Evolutionary conservation across 1,140 invertebrate genomes (phyloP).

Genomic region (Leptinotarsa undecemlineata): DNA sequence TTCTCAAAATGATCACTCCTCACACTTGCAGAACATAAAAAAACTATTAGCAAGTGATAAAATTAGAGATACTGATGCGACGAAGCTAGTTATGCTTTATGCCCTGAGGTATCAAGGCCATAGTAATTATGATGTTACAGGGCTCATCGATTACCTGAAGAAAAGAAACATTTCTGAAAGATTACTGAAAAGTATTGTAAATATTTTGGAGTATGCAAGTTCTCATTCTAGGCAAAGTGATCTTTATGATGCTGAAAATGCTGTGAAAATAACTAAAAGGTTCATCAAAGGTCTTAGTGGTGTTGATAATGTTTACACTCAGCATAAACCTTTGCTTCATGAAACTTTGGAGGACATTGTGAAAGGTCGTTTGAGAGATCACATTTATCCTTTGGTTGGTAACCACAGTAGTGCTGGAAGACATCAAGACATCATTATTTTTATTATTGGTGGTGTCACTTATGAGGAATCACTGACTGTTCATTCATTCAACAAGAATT

Average conservation of each 20-base stretch:
- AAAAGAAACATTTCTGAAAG: slow-evolving; percentile 67
- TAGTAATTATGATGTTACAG: slow-evolving; percentile 80
- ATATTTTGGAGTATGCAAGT: slow-evolving; percentile 80
- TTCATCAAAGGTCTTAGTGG: slow-evolving; percentile 90
- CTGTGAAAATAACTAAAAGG: slow-evolving; percentile 89
- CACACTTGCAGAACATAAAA: slow-evolving; percentile 61
- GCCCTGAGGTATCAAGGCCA: slow-evolving; percentile 90
- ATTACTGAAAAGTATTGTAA: slow-evolving; percentile 66
- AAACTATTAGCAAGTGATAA: slow-evolving; percentile 54
- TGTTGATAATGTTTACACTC: slow-evolving; percentile 97
- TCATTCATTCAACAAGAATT: slow-evolving; percentile 78
- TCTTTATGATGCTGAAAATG: slow-evolving; percentile 83
- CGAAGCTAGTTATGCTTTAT: slow-evolving; percentile 90
- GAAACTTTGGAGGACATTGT: slow-evolving; percentile 87
- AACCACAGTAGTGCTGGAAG: slow-evolving; percentile 59
- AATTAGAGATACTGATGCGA: slow-evolving; percentile 78
- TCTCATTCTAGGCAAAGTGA: slow-evolving; percentile 77
- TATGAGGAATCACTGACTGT: slow-evolving; percentile 93
- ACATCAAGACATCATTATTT: slow-evolving; percentile 90
- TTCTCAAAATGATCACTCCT: slow-evolving; percentile 89
- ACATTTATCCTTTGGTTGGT: slow-evolving; percentile 80
- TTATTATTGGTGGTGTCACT: slow-evolving; percentile 94
- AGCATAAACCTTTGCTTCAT: slow-evolving; percentile 86
- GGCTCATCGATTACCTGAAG: slow-evolving; percentile 74
- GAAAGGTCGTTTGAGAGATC: slow-evolving; percentile 83